phyloP scores from a whole-genome alignment of 2,888 invertebrate species.

The Rhynchonema sp. region DNA sequence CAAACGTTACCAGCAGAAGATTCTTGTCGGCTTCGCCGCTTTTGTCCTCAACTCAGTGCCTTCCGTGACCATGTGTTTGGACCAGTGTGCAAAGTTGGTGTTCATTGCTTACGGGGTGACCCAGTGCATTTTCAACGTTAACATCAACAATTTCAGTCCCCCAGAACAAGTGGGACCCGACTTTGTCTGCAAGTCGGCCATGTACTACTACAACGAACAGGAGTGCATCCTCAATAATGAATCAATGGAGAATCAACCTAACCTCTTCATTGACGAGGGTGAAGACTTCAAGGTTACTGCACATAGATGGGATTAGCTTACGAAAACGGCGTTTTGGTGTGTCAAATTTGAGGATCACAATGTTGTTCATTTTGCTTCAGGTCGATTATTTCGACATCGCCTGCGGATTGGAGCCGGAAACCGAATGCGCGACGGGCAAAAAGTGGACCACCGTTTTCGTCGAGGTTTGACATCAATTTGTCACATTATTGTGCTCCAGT shows the following conservation, averaged over 20 bases:
- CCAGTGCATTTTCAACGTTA: too few species aligned
- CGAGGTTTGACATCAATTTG: too few species aligned
- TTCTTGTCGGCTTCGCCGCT: constrained; percentile 27
- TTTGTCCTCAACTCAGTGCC: constrained; percentile 28
- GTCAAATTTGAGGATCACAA: too few species aligned
- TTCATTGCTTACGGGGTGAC: too few species aligned
- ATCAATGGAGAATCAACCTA: constrained; percentile 20
- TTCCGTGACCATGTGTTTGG: constrained; percentile 25
- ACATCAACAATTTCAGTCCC: neutral
- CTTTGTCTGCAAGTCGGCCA: constrained; percentile 27
- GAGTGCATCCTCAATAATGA: constrained; percentile 28
- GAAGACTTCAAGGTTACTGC: constrained; percentile 17
- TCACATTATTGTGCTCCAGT: too few species aligned
- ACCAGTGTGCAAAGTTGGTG: constrained; percentile 23
- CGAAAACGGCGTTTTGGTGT: too few species aligned
- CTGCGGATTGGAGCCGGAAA: constrained; percentile 20
- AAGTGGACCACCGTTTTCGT: too few species aligned
- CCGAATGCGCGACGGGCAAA: constrained; percentile 20
- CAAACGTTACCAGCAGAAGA: constrained; percentile 25
- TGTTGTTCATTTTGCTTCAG: too few species aligned
- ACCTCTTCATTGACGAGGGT: constrained; percentile 25
- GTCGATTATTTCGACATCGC: constrained; percentile 28
- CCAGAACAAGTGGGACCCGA: constrained; percentile 13
- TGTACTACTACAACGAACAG: constrained; percentile 28
- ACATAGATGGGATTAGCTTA: too few species aligned